phyloP scores from a whole-genome alignment of 2,888 invertebrate genomes.

The Masnerella sp. region DNA sequence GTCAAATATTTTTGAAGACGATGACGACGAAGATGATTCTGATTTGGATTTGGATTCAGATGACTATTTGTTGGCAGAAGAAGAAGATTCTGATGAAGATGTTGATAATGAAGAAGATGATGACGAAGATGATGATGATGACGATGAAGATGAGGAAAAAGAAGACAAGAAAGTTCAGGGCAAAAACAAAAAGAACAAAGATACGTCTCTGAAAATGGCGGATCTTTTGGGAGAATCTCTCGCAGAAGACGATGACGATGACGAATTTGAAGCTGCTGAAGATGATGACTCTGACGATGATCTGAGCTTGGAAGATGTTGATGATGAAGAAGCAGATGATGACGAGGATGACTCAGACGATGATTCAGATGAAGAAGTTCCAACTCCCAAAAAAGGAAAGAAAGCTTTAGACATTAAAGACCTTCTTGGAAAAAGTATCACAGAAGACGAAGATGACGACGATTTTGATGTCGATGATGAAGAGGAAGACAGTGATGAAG shows the following conservation, averaged over 20 bases:
- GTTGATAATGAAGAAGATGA: slow-evolving; percentile 40
- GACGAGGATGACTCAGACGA: slow-evolving; percentile 20
- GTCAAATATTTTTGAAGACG: slow-evolving; percentile 53
- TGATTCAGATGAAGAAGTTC: slow-evolving; percentile 58
- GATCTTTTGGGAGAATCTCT: slow-evolving; percentile 21
- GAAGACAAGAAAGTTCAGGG: slow-evolving; percentile 59
- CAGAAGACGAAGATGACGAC: slow-evolving; percentile 67
- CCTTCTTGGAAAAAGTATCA: slow-evolving; percentile 65
- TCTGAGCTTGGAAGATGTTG: slow-evolving; percentile 60
- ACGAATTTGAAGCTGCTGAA: slow-evolving; percentile 42
- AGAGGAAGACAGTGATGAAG: slow-evolving; percentile 62
- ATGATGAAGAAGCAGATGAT: slow-evolving; percentile 59
- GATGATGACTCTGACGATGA: slow-evolving; percentile 58
- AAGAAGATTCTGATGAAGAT: slow-evolving; percentile 55
- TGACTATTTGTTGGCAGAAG: slow-evolving; percentile 64
- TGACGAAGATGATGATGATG: slow-evolving; percentile 57
- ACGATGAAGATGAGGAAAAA: slow-evolving; percentile 10
- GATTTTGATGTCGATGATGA: slow-evolving; percentile 55
- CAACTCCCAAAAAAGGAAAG: slow-evolving; percentile 26
- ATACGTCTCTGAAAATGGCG: slow-evolving; percentile 1
- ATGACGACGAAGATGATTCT: slow-evolving; percentile 35
- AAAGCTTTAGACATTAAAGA: slow-evolving; percentile 62
- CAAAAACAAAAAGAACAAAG: slow-evolving; percentile 60
- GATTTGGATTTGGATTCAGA: slow-evolving; percentile 33
- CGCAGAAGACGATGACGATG: slow-evolving; percentile 49